These are phyloP conservation scores for Sus scrofa DNA, from an alignment of 2,113 vertebrate genomes.

Conservation along the genomic window DNA sequence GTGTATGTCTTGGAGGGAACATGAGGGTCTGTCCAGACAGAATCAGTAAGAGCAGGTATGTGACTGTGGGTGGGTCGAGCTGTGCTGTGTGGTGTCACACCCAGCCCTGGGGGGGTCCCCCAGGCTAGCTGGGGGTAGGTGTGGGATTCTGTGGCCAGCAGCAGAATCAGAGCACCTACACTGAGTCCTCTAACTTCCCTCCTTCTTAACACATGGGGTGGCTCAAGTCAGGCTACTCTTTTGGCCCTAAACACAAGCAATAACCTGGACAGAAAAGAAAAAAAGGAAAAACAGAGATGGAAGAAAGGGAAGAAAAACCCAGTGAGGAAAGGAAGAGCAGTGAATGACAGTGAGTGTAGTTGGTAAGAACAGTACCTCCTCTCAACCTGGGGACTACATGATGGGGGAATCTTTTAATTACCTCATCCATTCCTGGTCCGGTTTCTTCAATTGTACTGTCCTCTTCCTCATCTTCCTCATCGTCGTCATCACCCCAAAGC, in stretches of 20 bases:
- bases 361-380: background rate
- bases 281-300: background rate
- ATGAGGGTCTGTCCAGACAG: background rate
- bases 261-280: background rate
- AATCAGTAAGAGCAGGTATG: background rate
- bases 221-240: background rate
- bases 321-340: background rate
- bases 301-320: background rate
- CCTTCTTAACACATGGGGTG: background rate
- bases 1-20: background rate
- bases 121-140: background rate
- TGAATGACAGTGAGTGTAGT: background rate
- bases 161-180: background rate
- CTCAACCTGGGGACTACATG: background rate
- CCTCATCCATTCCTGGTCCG: conserved; percentile 97
- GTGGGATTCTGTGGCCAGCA: background rate
- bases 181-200: background rate
- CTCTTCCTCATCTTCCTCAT: conserved; percentile 87
- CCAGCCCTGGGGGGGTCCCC: background rate
- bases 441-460: conserved; percentile 93
- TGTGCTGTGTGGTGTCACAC: background rate
- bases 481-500: conserved; percentile 95
- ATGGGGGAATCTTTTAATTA: conserved; percentile 78
- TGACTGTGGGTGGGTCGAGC: too few species aligned
- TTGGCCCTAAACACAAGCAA: background rate